phyloP scores from a whole-genome alignment of 2,888 invertebrate genomes.

The Halictus ligatus region DNA sequence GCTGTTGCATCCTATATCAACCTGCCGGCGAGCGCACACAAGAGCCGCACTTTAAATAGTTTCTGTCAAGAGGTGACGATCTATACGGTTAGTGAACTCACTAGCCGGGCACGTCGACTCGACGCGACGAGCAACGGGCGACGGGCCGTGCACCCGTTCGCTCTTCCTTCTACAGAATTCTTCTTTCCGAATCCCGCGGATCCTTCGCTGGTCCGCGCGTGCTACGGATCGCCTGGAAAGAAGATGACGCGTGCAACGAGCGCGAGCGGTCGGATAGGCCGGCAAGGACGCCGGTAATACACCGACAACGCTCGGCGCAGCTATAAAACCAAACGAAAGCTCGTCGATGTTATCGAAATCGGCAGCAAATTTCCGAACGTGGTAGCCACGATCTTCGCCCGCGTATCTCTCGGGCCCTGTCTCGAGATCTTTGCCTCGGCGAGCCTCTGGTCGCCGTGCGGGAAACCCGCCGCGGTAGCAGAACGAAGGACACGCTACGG shows the following conservation, averaged over 20 bases:
- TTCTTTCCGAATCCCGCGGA: background rate
- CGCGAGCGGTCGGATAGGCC: slow-evolving; percentile 4
- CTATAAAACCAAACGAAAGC: slow-evolving; percentile 49
- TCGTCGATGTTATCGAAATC: slow-evolving; percentile 67
- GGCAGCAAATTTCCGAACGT: slow-evolving; percentile 66
- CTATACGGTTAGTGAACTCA: slow-evolving; percentile 69
- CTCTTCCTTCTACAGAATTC: too few species aligned
- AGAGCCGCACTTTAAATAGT: slow-evolving; percentile 68
- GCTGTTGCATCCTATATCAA: slow-evolving; percentile 73
- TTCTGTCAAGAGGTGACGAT: slow-evolving; percentile 69
- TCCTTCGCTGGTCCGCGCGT: background rate
- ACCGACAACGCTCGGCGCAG: slow-evolving; percentile 16
- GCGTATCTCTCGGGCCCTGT: slow-evolving; percentile 58
- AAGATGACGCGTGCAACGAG: slow-evolving; percentile 11
- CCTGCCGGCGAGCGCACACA: slow-evolving; percentile 50
- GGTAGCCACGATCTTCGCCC: slow-evolving; percentile 60
- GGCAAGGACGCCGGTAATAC: slow-evolving; percentile 26
- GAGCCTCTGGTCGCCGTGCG: slow-evolving; percentile 51
- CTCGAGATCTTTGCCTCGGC: slow-evolving; percentile 50
- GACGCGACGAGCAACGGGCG: background rate
- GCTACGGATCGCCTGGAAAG: background rate
- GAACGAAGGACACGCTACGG: slow-evolving; percentile 64
- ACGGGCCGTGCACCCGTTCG: background rate
- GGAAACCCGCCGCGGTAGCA: slow-evolving; percentile 60
- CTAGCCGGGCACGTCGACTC: slow-evolving; percentile 42